Percentiles rank a stretch among this genome's conserved stretches.
These are phyloP conservation scores for Lycodopsis pacificus DNA, from an alignment of 2,797 vertebrate genomes.

Conservation along the genomic window DNA sequence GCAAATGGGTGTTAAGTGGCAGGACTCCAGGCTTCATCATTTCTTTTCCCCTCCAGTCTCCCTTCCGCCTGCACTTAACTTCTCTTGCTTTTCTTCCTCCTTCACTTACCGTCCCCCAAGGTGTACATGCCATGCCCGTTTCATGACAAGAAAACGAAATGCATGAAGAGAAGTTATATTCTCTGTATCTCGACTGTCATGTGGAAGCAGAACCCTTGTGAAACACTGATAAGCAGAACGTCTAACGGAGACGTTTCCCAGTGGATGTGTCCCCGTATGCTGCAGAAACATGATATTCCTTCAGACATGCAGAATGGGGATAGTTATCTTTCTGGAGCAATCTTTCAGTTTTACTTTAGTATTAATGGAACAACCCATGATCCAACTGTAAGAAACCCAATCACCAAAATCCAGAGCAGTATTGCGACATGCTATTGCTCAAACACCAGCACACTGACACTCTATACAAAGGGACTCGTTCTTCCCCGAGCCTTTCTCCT, in stretches of 20 bases:
- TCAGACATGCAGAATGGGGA: constrained; percentile 52
- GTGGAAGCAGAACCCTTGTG: constrained; percentile 71
- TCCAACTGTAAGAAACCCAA: background rate
- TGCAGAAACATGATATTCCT: constrained; percentile 60
- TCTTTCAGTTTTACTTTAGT: constrained; percentile 17
- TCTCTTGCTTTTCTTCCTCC: constrained; percentile 31
- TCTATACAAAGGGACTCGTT: background rate
- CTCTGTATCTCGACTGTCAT: constrained; percentile 78
- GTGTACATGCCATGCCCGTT: constrained; percentile 83
- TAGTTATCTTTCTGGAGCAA: constrained; percentile 52
- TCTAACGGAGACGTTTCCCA: constrained; percentile 33
- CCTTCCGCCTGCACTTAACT: constrained; percentile 41
- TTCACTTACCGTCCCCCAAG: constrained; percentile 70
- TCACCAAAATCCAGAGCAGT: constrained; percentile 16
- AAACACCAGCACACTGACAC: background rate
- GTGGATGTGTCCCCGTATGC: constrained; percentile 12
- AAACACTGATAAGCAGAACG: constrained; percentile 48
- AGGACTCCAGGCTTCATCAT: constrained; percentile 80
- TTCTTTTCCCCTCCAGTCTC: constrained; percentile 60
- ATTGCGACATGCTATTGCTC: background rate
- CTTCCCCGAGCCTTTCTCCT: background rate
- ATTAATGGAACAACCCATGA: constrained; percentile 13
- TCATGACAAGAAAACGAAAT: constrained; percentile 85
- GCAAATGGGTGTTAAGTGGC: constrained; percentile 71
- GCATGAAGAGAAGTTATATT: constrained; percentile 83